A percentile compares a stretch with the other conserved stretches of the same genome.
phyloP scores from a whole-genome alignment of 2,888 invertebrate genomes.

The Dorcus hopei region DNA sequence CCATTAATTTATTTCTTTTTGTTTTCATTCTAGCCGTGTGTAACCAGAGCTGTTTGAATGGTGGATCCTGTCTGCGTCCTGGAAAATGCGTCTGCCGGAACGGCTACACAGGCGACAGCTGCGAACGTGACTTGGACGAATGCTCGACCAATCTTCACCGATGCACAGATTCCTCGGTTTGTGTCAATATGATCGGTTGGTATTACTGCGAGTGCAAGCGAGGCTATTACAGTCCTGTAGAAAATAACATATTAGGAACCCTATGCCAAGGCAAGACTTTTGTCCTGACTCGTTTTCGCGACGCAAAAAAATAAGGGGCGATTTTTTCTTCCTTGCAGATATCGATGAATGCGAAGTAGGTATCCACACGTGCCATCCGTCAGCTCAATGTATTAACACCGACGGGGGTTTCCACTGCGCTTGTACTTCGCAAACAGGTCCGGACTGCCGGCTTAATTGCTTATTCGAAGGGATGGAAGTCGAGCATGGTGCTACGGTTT shows the following conservation, averaged over 20 bases:
- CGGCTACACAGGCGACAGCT: conserved; percentile 78
- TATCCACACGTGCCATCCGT: conserved; percentile 75
- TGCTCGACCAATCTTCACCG: conserved; percentile 68
- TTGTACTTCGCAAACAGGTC: conserved; percentile 55
- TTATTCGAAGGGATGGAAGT: conserved; percentile 67
- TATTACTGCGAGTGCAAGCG: conserved; percentile 83
- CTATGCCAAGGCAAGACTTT: conserved; percentile 60
- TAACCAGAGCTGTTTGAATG: conserved; percentile 76
- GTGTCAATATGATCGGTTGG: conserved; percentile 87
- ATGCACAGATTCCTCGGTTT: conserved; percentile 73
- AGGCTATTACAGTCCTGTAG: conserved; percentile 66
- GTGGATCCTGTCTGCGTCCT: conserved; percentile 75
- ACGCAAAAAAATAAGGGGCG: too few relatives aligned
- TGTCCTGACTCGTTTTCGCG: background rate
- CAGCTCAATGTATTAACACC: conserved; percentile 74
- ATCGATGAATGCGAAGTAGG: conserved; percentile 78
- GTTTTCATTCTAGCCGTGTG: conserved; percentile 66
- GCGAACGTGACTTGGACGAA: conserved; percentile 86
- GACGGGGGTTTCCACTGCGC: conserved; percentile 77
- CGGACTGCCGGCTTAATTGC: conserved; percentile 70
- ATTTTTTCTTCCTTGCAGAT: conserved; percentile 54
- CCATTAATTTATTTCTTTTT: too few relatives aligned
- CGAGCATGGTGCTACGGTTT: conserved; percentile 56
- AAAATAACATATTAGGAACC: conserved; percentile 56
- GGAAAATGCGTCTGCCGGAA: conserved; percentile 75